phyloP scores from a whole-genome alignment of 2,797 vertebrate genomes.

The Coregonus suidteri region DNA sequence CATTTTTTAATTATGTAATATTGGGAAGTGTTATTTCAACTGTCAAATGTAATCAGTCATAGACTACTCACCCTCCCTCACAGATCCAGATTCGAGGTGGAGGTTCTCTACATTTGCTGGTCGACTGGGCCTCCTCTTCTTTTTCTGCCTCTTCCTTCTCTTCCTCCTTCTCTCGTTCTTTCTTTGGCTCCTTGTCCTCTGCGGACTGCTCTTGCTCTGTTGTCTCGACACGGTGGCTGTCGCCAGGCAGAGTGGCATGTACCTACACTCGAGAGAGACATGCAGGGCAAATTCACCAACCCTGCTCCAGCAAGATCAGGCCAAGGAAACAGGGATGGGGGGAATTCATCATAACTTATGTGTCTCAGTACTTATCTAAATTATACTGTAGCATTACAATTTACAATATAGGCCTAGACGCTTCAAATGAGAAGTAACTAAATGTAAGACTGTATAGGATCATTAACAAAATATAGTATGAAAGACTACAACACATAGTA shows the following conservation, averaged over 20 bases:
- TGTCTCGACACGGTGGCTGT: conserved; percentile 75
- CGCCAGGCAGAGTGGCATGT: conserved; percentile 72
- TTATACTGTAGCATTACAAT: not conserved
- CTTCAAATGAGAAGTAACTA: not conserved
- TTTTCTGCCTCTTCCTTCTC: conserved; percentile 27
- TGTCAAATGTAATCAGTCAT: conserved; percentile 2
- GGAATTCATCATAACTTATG: conserved; percentile 62
- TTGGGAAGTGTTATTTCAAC: not conserved
- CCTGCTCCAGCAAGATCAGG: conserved; percentile 64
- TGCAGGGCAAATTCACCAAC: conserved; percentile 72
- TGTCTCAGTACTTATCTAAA: not conserved
- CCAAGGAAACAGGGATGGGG: conserved; percentile 64
- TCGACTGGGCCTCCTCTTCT: conserved; percentile 72
- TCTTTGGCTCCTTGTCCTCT: conserved; percentile 61
- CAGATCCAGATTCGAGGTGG: conserved; percentile 75
- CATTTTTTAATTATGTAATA: not conserved
- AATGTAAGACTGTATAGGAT: not conserved
- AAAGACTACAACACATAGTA: not conserved
- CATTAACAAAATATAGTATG: not conserved
- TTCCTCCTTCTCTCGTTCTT: conserved; percentile 63
- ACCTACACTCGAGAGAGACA: conserved; percentile 80
- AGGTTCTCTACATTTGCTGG: conserved; percentile 79
- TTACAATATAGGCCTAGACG: not conserved
- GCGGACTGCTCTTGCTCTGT: conserved; percentile 74
- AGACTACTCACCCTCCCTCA: conserved; percentile 85